phyloP scores from a whole-genome alignment of 2,797 vertebrate species.

The Nannoperca australis region DNA sequence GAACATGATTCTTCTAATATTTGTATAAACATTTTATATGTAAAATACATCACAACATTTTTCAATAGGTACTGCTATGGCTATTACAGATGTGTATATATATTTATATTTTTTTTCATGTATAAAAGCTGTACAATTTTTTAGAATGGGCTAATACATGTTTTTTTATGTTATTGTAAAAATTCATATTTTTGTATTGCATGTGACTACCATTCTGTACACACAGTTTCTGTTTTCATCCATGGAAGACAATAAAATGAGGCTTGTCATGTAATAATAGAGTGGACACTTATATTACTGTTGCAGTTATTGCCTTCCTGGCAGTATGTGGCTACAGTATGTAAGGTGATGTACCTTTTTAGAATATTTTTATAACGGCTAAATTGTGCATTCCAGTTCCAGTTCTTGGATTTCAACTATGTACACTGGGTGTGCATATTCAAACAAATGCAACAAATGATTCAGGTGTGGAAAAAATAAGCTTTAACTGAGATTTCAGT shows the following conservation, averaged over 20 bases:
- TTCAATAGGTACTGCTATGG: constrained; percentile 85
- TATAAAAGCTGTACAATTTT: constrained; percentile 84
- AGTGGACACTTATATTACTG: constrained; percentile 7
- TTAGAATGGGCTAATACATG: constrained; percentile 85
- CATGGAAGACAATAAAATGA: constrained; percentile 87
- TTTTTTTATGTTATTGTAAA: constrained; percentile 87
- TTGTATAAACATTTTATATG: constrained; percentile 88
- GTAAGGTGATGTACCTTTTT: not conserved
- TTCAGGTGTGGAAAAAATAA: not conserved
- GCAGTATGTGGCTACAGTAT: not conserved
- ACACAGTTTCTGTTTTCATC: constrained; percentile 87
- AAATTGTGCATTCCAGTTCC: not conserved
- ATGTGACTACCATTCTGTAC: constrained; percentile 87
- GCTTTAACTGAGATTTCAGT: not conserved
- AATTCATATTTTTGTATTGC: constrained; percentile 92
- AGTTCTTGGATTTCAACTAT: too few relatives aligned
- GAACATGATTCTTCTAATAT: constrained; percentile 84
- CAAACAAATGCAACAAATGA: not conserved
- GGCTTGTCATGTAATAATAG: constrained; percentile 81
- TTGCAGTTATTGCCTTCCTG: not conserved
- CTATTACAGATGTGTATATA: constrained; percentile 86
- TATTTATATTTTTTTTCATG: constrained; percentile 88
- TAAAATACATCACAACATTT: constrained; percentile 82
- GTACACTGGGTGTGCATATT: not conserved
- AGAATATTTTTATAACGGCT: not conserved